phyloP scores from a whole-genome alignment of 2,113 vertebrate species.

The Sceloporus undulatus region DNA sequence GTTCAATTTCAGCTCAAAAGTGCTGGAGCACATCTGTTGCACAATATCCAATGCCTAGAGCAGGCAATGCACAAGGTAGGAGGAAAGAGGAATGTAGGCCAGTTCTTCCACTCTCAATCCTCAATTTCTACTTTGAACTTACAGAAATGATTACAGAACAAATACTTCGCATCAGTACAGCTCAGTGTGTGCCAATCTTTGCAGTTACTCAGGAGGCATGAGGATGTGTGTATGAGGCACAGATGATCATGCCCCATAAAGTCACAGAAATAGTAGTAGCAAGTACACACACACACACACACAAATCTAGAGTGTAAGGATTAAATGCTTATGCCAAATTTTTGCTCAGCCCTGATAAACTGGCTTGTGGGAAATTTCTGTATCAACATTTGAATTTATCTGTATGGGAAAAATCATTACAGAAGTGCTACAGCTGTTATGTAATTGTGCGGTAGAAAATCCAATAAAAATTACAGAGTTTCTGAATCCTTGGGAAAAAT shows the following conservation, averaged over 20 bases:
- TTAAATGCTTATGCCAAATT: conserved; percentile 7
- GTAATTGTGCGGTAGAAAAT: conserved; percentile 4
- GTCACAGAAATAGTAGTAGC: not conserved
- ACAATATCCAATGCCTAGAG: too few species aligned
- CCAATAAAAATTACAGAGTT: not conserved
- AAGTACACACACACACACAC: not conserved
- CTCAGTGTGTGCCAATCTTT: not conserved
- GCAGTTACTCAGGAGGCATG: not conserved
- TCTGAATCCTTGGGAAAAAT: not conserved
- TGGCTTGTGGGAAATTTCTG: conserved; percentile 4
- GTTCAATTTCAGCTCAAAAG: too few species aligned
- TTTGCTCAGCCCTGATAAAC: conserved; percentile 9
- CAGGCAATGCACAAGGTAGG: too few species aligned
- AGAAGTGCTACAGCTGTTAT: conserved; percentile 7
- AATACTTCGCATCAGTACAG: too few species aligned
- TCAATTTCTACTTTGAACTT: not conserved
- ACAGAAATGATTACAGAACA: too few species aligned
- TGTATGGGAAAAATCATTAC: not conserved
- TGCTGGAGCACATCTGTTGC: too few species aligned
- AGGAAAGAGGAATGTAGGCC: not conserved
- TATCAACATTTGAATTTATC: not conserved
- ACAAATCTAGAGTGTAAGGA: conserved; percentile 12
- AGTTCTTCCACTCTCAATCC: not conserved
- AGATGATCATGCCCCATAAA: not conserved
- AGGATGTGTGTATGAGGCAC: not conserved